These are phyloP conservation scores for Manduca sexta DNA, from an alignment of 1,140 invertebrate species.

Conservation along the genomic window DNA sequence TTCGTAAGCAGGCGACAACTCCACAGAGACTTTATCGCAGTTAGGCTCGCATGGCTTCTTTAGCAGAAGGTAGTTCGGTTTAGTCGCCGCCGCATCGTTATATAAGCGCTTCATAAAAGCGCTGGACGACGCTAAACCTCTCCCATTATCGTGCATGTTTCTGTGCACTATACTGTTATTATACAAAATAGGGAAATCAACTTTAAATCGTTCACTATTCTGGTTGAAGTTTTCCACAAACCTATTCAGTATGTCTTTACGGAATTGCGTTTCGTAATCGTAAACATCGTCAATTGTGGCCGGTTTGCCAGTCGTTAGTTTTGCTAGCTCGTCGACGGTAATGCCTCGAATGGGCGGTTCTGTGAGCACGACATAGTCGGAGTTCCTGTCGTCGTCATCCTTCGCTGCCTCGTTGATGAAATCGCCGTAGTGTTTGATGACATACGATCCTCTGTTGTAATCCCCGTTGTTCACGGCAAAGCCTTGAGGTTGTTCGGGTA, in stretches of 20 bases:
- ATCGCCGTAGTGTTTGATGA: conserved; percentile 52
- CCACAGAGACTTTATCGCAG: conserved; percentile 46
- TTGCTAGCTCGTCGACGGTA: conserved; percentile 23
- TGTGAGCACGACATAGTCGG: conserved; percentile 28
- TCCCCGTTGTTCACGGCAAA: conserved; percentile 20
- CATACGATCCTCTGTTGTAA: conserved; percentile 40
- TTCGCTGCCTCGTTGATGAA: conserved; percentile 42
- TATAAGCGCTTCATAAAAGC: conserved; percentile 40
- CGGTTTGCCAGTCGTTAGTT: conserved; percentile 10
- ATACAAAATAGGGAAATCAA: conserved; percentile 51
- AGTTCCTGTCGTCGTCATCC: conserved; percentile 36
- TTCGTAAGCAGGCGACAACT: conserved; percentile 55
- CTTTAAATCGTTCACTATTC: conserved; percentile 46
- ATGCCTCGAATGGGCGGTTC: conserved; percentile 23
- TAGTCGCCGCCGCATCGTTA: not conserved
- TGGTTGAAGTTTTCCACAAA: conserved; percentile 60
- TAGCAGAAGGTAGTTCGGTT: not conserved
- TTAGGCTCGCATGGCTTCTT: conserved; percentile 29
- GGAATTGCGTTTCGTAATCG: conserved; percentile 49
- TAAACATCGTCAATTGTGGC: conserved; percentile 26
- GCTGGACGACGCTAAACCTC: conserved; percentile 40
- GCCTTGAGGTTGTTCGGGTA: conserved; percentile 14
- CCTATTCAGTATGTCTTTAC: conserved; percentile 47
- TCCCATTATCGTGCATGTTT: conserved; percentile 15
- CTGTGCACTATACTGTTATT: conserved; percentile 50